A percentile compares a stretch with the other conserved stretches of the same genome.
phyloP scores from a whole-genome alignment of 2,797 vertebrate genomes.

The Coreius guichenoti region DNA sequence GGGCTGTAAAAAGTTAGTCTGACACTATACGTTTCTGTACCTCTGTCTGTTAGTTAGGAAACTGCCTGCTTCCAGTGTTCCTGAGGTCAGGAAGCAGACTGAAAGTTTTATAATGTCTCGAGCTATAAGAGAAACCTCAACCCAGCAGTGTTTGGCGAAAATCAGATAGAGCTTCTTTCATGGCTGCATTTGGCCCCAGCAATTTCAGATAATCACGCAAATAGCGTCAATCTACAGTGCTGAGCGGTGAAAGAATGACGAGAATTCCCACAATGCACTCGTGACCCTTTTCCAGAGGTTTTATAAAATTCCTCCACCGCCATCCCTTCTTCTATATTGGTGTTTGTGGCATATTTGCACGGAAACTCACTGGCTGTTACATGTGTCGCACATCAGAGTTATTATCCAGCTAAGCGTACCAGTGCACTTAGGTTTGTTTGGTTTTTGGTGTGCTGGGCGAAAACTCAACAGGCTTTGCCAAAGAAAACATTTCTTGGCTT shows the following conservation, averaged over 20 bases:
- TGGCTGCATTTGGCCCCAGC: conserved; percentile 17
- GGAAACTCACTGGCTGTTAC: conserved; percentile 56
- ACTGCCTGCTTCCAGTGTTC: not conserved
- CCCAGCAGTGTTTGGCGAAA: not conserved
- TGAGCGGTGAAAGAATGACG: conserved; percentile 16
- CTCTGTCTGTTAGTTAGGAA: not conserved
- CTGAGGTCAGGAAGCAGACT: not conserved
- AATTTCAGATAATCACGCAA: conserved; percentile 42
- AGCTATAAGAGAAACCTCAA: not conserved
- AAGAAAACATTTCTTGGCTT: conserved; percentile 79
- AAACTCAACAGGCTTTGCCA: conserved; percentile 78
- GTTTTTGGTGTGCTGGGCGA: conserved; percentile 64
- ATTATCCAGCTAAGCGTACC: conserved; percentile 71
- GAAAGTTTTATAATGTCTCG: not conserved
- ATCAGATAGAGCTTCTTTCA: conserved; percentile 48
- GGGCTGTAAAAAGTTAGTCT: not conserved
- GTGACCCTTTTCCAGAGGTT: conserved; percentile 28
- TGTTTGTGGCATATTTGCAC: conserved; percentile 68
- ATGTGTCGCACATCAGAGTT: conserved; percentile 56
- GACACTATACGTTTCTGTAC: not conserved
- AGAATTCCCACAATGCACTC: conserved; percentile 41
- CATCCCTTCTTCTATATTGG: conserved; percentile 56
- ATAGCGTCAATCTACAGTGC: conserved; percentile 22
- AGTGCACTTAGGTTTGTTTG: conserved; percentile 66
- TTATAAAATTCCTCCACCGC: conserved; percentile 31